A percentile compares a stretch with the other conserved stretches of the same genome.
These are phyloP conservation scores for Phocides pigmalion DNA, from an alignment of 1,140 invertebrate genomes.

Conservation along the genomic window DNA sequence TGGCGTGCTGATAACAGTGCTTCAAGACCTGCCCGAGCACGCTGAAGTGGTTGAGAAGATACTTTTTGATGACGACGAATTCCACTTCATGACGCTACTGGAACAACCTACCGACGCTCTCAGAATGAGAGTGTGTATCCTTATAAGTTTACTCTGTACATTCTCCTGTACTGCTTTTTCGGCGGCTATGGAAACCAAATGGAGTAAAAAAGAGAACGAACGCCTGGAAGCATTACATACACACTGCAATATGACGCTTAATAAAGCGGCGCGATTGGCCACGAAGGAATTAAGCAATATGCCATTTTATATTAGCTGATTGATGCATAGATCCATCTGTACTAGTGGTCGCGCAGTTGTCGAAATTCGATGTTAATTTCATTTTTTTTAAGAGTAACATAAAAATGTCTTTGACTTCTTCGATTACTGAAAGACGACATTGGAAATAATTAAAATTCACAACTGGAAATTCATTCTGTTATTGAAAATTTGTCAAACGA, in stretches of 20 bases:
- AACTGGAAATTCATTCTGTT: too few species aligned
- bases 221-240: conserved; percentile 68
- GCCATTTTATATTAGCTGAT: conserved; percentile 76
- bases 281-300: conserved; percentile 78
- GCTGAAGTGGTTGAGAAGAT: conserved; percentile 89
- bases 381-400: too few species aligned
- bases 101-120: conserved; percentile 85
- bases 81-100: conserved; percentile 86
- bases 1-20: conserved; percentile 89
- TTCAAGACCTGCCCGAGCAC: conserved; percentile 90
- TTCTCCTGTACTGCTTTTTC: conserved; percentile 87
- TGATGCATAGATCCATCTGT: neutral
- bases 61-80: conserved; percentile 81
- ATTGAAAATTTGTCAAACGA: too few species aligned
- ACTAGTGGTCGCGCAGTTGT: too few species aligned
- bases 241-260: conserved; percentile 77
- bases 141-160: conserved; percentile 87
- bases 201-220: conserved; percentile 73
- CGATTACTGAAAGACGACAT: too few species aligned
- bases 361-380: too few species aligned
- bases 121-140: conserved; percentile 86
- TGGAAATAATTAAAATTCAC: too few species aligned
- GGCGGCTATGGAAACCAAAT: conserved; percentile 85
- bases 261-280: conserved; percentile 74
- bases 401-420: too few species aligned